Evolutionary conservation across 2,888 invertebrate species (phyloP).

Genomic region (Spodoptera littoralis): DNA sequence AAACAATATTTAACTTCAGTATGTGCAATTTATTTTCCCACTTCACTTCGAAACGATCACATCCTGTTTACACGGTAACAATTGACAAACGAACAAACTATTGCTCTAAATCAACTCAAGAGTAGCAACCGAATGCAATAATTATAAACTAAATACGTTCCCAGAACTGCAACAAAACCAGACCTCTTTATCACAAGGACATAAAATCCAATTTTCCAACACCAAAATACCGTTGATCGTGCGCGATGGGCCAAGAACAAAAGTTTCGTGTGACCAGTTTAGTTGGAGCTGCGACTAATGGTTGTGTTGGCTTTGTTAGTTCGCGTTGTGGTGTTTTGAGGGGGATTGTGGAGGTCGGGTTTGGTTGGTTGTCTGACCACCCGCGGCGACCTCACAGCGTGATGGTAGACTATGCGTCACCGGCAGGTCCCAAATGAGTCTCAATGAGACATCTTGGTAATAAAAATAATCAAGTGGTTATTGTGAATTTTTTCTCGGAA

Average conservation of each 20-base stretch:
- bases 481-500: constrained; percentile 50
- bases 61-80: constrained; percentile 44
- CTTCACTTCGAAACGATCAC: constrained; percentile 34
- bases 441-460: constrained; percentile 67
- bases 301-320: constrained; percentile 34
- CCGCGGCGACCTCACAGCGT: constrained; percentile 75
- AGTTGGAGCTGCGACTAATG: constrained; percentile 59
- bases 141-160: constrained; percentile 69
- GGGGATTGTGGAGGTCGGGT: constrained; percentile 55
- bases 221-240: constrained; percentile 64
- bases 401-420: constrained; percentile 73
- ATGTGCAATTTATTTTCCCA: constrained; percentile 27
- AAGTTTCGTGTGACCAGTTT: constrained; percentile 62
- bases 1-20: neutral
- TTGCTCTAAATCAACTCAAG: constrained; percentile 57
- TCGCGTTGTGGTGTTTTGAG: constrained; percentile 24
- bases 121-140: constrained; percentile 70
- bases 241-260: constrained; percentile 72
- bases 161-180: constrained; percentile 52
- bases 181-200: constrained; percentile 25
- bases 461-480: constrained; percentile 70
- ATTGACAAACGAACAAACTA: constrained; percentile 49
- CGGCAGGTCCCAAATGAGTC: constrained; percentile 62
- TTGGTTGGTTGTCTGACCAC: constrained; percentile 71
- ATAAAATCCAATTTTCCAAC: constrained; percentile 52